Conservation (phyloP, 1,140 invertebrate genomes). For the Caenorhabditis elegans region DNA sequence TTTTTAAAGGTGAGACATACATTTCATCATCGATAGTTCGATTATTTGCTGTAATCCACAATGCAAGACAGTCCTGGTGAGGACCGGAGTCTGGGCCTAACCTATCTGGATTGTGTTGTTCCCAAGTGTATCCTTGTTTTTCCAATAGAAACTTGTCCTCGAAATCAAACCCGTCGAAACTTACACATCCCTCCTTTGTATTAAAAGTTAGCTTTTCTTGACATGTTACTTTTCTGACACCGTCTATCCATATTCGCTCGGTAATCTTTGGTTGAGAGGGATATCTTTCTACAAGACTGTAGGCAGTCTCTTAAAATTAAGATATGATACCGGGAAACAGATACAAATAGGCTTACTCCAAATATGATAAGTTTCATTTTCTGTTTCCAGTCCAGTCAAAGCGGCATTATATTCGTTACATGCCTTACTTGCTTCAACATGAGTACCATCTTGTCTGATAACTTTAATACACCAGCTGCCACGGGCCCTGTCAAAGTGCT, state of each 20-base stretch:
- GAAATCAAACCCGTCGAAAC: neutral
- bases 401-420: neutral
- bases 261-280: too few species aligned
- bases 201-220: too few species aligned
- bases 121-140: neutral
- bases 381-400: neutral
- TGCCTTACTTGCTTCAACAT: neutral
- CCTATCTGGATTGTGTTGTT: neutral
- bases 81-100: too few species aligned
- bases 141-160: neutral
- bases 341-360: neutral
- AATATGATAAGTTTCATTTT: neutral
- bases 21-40: neutral
- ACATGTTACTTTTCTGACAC: too few species aligned
- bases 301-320: too few species aligned
- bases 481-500: neutral
- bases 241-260: too few species aligned
- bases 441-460: neutral
- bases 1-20: neutral
- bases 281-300: too few species aligned
- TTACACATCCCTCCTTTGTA: neutral
- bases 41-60: neutral
- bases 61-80: neutral
- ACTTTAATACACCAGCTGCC: neutral
- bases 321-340: too few species aligned